A percentile compares a stretch with the other conserved stretches of the same genome.
These are phyloP conservation scores for Andinoacara biseriatus DNA, from an alignment of 2,113 vertebrate species.

Conservation along the genomic window DNA sequence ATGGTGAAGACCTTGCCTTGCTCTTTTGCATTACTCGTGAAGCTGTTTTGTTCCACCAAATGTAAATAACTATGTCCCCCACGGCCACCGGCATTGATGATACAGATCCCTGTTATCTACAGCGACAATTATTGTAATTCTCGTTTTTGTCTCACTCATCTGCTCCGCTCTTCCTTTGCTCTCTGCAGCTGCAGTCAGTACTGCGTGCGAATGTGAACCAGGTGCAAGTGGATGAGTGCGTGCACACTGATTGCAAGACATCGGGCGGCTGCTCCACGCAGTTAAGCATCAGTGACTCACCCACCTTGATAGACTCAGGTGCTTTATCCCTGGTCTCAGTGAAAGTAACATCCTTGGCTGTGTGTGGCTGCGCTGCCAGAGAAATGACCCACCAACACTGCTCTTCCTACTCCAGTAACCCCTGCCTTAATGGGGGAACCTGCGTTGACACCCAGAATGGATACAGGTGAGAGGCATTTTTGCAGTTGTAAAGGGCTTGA, in stretches of 20 bases:
- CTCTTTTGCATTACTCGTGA: constrained; percentile 1
- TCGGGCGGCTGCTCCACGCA: constrained; percentile 74
- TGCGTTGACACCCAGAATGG: constrained; percentile 83
- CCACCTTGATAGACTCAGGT: constrained; percentile 78
- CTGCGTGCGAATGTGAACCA: constrained; percentile 82
- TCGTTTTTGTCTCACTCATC: constrained; percentile 2
- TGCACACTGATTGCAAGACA: constrained; percentile 74
- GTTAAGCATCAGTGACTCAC: constrained; percentile 76
- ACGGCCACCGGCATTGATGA: background rate
- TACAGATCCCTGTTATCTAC: constrained; percentile 21
- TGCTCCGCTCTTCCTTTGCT: constrained; percentile 14
- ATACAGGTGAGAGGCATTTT: constrained; percentile 84
- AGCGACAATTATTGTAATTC: constrained; percentile 18
- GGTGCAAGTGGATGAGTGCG: constrained; percentile 86
- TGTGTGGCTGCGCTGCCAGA: constrained; percentile 79
- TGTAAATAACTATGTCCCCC: background rate
- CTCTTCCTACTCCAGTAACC: constrained; percentile 79
- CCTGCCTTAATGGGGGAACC: constrained; percentile 86
- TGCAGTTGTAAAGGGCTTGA: background rate
- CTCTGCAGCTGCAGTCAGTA: constrained; percentile 81
- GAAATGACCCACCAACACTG: constrained; percentile 81
- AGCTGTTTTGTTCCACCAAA: background rate
- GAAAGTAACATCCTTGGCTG: constrained; percentile 54
- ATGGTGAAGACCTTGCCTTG: background rate
- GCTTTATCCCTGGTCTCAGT: constrained; percentile 82